phyloP scores from a whole-genome alignment of 2,888 invertebrate species.

The Ophion slaviceki region DNA sequence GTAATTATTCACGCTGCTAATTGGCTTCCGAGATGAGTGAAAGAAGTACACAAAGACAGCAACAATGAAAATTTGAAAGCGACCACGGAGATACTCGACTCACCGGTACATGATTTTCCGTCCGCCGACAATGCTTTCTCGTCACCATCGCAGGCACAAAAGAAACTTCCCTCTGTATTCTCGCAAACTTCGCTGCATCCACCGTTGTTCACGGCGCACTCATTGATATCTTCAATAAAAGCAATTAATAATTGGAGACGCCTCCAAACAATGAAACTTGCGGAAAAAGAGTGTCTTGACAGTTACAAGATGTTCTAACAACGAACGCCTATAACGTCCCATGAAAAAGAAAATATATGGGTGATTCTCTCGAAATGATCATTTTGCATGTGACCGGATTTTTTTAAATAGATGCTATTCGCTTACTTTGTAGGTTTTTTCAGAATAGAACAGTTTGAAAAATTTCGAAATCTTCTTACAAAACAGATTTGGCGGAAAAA shows the following conservation, averaged over 20 bases:
- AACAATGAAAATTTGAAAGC: slow-evolving; percentile 14
- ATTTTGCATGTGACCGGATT: too few relatives aligned
- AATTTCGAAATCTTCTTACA: too few relatives aligned
- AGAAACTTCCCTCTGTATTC: slow-evolving; percentile 85
- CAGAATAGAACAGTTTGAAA: too few relatives aligned
- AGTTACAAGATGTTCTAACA: background rate
- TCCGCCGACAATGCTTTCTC: slow-evolving; percentile 79
- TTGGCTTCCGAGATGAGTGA: slow-evolving; percentile 34
- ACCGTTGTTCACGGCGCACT: slow-evolving; percentile 83
- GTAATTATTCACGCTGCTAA: slow-evolving; percentile 49
- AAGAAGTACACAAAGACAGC: slow-evolving; percentile 8
- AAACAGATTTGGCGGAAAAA: too few relatives aligned
- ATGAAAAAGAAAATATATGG: too few relatives aligned
- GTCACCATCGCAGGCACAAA: slow-evolving; percentile 85
- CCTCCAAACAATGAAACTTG: slow-evolving; percentile 9
- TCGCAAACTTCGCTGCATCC: slow-evolving; percentile 86
- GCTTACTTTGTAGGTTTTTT: too few relatives aligned
- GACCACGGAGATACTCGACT: slow-evolving; percentile 55
- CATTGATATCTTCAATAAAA: slow-evolving; percentile 77
- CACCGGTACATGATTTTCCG: slow-evolving; percentile 80
- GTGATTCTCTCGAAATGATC: too few relatives aligned
- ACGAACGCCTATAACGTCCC: background rate
- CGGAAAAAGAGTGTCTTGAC: background rate
- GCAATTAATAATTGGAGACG: slow-evolving; percentile 21
- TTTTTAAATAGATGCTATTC: too few relatives aligned